phyloP scores from a whole-genome alignment of 2,113 vertebrate genomes.

The Etia nguti region DNA sequence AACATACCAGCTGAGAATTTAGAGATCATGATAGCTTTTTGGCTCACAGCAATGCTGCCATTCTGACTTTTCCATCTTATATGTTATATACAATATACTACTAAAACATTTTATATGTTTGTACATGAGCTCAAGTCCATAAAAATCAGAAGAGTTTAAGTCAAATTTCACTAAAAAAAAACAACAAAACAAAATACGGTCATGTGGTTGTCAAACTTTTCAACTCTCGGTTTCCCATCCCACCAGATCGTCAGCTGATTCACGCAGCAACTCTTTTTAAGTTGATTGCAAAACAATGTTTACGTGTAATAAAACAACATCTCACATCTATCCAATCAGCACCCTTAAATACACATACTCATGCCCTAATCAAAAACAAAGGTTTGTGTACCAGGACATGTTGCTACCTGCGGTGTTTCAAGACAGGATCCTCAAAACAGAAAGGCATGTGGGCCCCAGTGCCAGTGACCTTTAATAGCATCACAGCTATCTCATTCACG shows the following conservation, averaged over 20 bases:
- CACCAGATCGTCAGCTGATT: neutral
- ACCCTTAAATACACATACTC: conserved; percentile 8
- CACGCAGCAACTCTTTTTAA: neutral
- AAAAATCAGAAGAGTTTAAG: neutral
- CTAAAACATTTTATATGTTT: neutral
- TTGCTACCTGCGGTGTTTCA: conserved; percentile 1
- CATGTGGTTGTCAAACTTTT: neutral
- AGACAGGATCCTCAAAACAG: conserved; percentile 49
- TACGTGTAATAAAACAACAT: neutral
- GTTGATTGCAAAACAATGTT: conserved; percentile 32
- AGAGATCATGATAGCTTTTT: neutral
- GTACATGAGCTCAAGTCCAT: neutral
- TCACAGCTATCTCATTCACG: conserved; percentile 16
- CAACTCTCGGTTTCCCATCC: neutral
- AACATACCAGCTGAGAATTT: neutral
- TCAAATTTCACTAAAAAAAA: neutral
- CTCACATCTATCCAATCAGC: neutral
- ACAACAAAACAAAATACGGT: neutral
- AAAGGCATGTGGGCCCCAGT: conserved; percentile 51
- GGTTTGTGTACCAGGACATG: conserved; percentile 13
- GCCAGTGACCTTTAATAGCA: conserved; percentile 49
- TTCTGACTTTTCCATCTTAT: neutral
- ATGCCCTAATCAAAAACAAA: conserved; percentile 30
- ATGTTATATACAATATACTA: neutral
- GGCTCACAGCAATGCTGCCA: neutral